These are phyloP conservation scores for Drepanosiphum platanoidis DNA, from an alignment of 2,888 invertebrate genomes.

Conservation along the genomic window DNA sequence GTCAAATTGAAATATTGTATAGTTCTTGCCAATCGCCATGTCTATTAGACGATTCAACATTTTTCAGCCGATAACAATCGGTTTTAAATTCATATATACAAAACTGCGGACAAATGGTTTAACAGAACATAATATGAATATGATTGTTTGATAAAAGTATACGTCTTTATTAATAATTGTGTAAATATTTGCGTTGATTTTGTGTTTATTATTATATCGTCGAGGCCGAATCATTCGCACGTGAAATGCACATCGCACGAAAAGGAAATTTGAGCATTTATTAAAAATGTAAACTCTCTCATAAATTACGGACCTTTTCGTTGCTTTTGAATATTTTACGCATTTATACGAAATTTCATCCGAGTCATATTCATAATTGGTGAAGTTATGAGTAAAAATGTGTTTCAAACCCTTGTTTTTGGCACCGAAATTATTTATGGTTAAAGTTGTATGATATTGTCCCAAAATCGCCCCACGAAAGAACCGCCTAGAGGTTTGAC, in stretches of 20 bases:
- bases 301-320: conserved; percentile 47
- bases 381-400: conserved; percentile 42
- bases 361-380: conserved; percentile 37
- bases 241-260: neutral
- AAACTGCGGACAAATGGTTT: too few relatives aligned
- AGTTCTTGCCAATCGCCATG: too few relatives aligned
- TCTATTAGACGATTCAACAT: too few relatives aligned
- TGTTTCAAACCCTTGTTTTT: conserved; percentile 15
- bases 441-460: conserved; percentile 47
- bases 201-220: conserved; percentile 2
- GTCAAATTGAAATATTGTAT: too few relatives aligned
- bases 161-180: too few relatives aligned
- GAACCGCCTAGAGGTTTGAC: conserved; percentile 45
- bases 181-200: neutral
- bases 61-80: too few relatives aligned
- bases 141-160: neutral
- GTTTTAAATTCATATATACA: too few relatives aligned
- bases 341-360: conserved; percentile 30
- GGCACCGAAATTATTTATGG: conserved; percentile 49
- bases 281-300: conserved; percentile 35
- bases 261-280: conserved; percentile 22
- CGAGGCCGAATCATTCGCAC: neutral
- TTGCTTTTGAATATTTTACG: conserved; percentile 49
- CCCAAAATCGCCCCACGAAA: conserved; percentile 37
- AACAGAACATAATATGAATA: neutral